Evolutionary conservation across 2,888 invertebrate species (phyloP).

Genomic region (Mesoligia furuncula): DNA sequence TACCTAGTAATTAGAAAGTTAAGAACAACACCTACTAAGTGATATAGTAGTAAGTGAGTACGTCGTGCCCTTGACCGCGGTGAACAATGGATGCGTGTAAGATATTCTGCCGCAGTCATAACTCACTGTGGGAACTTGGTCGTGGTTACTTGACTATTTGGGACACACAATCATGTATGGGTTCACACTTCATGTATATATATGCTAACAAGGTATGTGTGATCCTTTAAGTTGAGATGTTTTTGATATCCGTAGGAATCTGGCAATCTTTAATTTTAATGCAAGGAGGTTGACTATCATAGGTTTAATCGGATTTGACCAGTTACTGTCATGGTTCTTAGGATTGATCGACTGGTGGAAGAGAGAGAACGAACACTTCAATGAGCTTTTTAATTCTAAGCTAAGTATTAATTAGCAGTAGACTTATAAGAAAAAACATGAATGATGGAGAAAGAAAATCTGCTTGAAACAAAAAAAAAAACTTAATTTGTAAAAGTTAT

Average conservation of each 20-base stretch:
- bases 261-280: background rate
- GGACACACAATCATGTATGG: slow-evolving; percentile 63
- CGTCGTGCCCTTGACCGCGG: slow-evolving; percentile 78
- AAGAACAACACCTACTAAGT: slow-evolving; percentile 25
- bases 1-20: slow-evolving; percentile 45
- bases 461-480: background rate
- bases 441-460: background rate
- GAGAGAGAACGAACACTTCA: background rate
- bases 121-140: slow-evolving; percentile 77
- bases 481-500: background rate
- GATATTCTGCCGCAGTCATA: slow-evolving; percentile 67
- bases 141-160: slow-evolving; percentile 71
- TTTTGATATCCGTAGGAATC: background rate
- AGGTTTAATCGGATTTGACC: background rate
- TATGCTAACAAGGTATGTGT: background rate
- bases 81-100: slow-evolving; percentile 77
- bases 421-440: background rate
- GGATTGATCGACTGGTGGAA: background rate
- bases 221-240: background rate
- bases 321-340: background rate
- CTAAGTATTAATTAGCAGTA: background rate
- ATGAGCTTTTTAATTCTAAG: background rate
- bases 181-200: slow-evolving; percentile 21
- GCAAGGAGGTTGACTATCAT: background rate
- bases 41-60: slow-evolving; percentile 61